Evolutionary conservation across 2,113 vertebrate species (phyloP).

Genomic region (Benitochromis conjunctus): DNA sequence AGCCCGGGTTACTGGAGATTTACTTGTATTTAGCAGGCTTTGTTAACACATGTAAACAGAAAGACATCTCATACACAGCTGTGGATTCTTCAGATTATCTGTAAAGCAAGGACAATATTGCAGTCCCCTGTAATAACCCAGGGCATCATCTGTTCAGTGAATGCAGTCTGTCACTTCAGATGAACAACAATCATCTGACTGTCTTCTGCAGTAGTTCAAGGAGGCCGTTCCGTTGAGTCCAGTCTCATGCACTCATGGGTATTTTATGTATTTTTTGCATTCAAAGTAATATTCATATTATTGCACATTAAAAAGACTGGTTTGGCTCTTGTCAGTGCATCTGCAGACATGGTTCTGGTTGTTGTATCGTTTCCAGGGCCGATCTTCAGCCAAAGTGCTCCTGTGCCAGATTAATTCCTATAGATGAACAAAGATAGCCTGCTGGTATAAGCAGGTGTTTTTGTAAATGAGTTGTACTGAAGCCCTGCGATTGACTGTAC

Average conservation of each 20-base stretch:
- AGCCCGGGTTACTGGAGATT: not conserved
- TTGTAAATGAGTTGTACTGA: not conserved
- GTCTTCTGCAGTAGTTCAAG: not conserved
- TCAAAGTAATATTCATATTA: not conserved
- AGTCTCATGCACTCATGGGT: not conserved
- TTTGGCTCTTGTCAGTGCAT: not conserved
- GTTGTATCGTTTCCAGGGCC: not conserved
- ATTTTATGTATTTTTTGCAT: not conserved
- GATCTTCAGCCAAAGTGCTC: not conserved
- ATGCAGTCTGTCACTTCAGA: not conserved
- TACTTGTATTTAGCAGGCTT: not conserved
- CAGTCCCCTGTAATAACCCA: not conserved
- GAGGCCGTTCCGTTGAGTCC: not conserved
- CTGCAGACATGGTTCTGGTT: not conserved
- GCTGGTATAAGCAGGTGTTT: not conserved
- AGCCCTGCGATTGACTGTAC: not conserved
- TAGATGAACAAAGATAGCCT: not conserved
- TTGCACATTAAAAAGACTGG: not conserved
- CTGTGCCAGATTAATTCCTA: not conserved
- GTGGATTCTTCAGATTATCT: not conserved
- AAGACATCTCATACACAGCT: not conserved
- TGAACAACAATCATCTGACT: not conserved
- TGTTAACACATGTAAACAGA: not conserved
- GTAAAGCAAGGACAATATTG: not conserved
- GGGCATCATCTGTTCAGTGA: slow-evolving; percentile 2